phyloP scores from a whole-genome alignment of 2,113 vertebrate species.

The Macrotis lagotis region DNA sequence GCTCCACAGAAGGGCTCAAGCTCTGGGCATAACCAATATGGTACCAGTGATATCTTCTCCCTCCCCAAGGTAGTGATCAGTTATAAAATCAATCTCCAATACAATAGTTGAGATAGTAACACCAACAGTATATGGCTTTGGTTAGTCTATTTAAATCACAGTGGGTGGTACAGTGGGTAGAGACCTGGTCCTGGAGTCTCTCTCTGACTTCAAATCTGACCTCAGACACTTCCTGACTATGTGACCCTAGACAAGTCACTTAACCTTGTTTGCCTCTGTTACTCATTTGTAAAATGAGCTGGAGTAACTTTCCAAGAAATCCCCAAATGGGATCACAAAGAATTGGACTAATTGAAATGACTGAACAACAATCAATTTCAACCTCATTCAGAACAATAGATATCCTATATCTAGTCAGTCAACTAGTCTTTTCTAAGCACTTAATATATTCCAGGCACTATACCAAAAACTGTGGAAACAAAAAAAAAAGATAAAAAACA shows the following conservation, averaged over 20 bases:
- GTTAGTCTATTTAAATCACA: too few relatives aligned
- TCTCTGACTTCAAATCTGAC: neutral
- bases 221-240: neutral
- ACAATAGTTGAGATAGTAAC: too few relatives aligned
- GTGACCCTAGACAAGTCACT: neutral
- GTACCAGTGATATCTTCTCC: too few relatives aligned
- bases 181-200: too few relatives aligned
- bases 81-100: too few relatives aligned
- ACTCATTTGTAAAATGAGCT: neutral
- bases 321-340: neutral
- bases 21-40: too few relatives aligned
- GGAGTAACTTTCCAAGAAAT: neutral
- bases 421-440: neutral
- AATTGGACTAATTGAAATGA: neutral
- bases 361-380: neutral
- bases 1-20: too few relatives aligned
- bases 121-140: too few relatives aligned
- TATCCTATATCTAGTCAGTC: neutral
- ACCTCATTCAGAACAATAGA: neutral
- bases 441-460: neutral
- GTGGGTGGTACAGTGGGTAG: too few relatives aligned
- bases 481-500: neutral
- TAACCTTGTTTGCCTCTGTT: neutral
- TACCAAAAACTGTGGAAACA: neutral
- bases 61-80: too few relatives aligned